Percentiles rank a stretch among this genome's conserved stretches.
Conservation (phyloP, 2,113 vertebrate species). For the Zosterops lateralis region DNA sequence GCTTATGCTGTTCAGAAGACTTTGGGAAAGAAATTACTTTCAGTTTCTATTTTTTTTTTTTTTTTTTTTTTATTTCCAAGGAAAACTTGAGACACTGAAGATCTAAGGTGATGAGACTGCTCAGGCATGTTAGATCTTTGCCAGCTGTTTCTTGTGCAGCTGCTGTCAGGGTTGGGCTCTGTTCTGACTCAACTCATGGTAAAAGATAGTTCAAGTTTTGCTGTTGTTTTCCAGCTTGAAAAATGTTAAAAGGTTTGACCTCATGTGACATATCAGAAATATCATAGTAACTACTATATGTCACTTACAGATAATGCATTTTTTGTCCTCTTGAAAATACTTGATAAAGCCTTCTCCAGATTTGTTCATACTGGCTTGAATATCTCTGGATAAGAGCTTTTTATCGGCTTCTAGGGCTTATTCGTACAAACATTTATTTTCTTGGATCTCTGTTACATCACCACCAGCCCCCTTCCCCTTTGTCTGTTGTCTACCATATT, state of each 20-base stretch:
- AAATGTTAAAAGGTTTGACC: neutral
- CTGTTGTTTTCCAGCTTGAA: conserved; percentile 4
- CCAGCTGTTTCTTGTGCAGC: conserved; percentile 53
- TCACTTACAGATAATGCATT: neutral
- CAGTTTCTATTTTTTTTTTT: rapidly evolving
- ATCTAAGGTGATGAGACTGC: neutral
- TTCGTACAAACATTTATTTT: neutral
- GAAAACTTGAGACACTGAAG: neutral
- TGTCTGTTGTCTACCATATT: neutral
- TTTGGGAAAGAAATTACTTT: neutral
- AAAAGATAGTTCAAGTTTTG: neutral
- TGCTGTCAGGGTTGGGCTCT: conserved; percentile 27
- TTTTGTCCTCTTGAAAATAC: neutral
- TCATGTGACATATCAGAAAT: neutral
- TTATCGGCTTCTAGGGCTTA: neutral
- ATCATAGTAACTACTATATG: neutral
- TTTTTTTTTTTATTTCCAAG: neutral
- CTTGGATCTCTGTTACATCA: neutral
- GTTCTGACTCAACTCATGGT: neutral
- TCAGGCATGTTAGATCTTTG: conserved; percentile 5
- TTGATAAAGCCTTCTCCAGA: neutral
- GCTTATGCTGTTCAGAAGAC: neutral
- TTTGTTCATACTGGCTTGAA: neutral
- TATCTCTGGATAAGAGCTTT: neutral
- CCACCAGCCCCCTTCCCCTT: neutral